These are phyloP conservation scores for Emydura subglobosa DNA, from an alignment of 2,113 vertebrate genomes.

Conservation along the genomic window DNA sequence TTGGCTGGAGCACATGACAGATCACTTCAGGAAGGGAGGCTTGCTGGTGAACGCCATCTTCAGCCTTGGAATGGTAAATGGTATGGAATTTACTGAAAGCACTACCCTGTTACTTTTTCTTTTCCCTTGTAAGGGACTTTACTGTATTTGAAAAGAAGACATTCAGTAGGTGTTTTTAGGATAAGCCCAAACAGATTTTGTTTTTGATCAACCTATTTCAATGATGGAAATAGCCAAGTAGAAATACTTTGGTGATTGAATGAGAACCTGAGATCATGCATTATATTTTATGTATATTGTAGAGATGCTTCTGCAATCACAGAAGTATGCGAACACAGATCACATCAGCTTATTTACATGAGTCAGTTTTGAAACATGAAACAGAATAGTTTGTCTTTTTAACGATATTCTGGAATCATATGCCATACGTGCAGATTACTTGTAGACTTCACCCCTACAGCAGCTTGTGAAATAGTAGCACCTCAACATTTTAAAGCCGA, in stretches of 20 bases:
- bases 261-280: constrained; percentile 10
- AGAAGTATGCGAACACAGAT: neutral
- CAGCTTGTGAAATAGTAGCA: neutral
- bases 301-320: constrained; percentile 25
- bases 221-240: constrained; percentile 23
- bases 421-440: constrained; percentile 38
- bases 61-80: constrained; percentile 86
- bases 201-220: constrained; percentile 45
- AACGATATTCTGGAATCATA: constrained; percentile 54
- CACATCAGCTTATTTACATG: neutral
- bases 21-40: constrained; percentile 97
- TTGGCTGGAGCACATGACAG: constrained; percentile 98
- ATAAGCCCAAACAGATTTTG: constrained; percentile 15
- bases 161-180: constrained; percentile 38
- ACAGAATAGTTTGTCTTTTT: neutral
- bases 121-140: constrained; percentile 9
- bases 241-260: constrained; percentile 59
- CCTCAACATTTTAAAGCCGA: constrained; percentile 31
- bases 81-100: constrained; percentile 77
- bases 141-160: constrained; percentile 54
- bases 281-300: constrained; percentile 31
- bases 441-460: constrained; percentile 3
- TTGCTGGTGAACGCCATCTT: constrained; percentile 93
- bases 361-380: neutral
- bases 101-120: constrained; percentile 35